Conservation (phyloP, 2,797 vertebrate species). For the Eulemur rubriventer region DNA sequence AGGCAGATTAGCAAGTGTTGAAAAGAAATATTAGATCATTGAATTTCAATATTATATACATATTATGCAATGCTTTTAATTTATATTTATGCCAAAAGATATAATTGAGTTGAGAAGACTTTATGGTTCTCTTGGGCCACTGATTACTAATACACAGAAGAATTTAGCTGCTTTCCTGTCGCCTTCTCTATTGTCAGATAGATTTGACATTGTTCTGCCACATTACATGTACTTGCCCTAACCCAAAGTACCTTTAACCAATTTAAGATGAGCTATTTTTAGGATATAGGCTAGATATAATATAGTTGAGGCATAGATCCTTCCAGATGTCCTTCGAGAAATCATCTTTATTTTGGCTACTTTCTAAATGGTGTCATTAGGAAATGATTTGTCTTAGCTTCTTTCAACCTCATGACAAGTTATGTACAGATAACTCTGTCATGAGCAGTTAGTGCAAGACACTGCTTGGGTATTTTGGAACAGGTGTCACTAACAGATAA, state of each 20-base stretch:
- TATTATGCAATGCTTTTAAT: not conserved
- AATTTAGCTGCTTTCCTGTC: not conserved
- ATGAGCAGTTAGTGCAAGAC: not conserved
- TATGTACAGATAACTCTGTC: not conserved
- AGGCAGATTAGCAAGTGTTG: not conserved
- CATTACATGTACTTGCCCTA: not conserved
- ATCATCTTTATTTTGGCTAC: not conserved
- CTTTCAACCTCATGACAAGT: not conserved
- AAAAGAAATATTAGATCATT: not conserved
- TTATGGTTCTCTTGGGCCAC: not conserved
- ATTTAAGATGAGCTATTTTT: not conserved
- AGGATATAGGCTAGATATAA: not conserved
- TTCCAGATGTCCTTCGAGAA: not conserved
- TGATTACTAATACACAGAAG: not conserved
- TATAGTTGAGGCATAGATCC: not conserved
- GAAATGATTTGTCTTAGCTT: not conserved
- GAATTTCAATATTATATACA: not conserved
- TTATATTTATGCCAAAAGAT: not conserved
- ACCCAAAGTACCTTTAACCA: not conserved
- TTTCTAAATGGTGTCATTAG: not conserved
- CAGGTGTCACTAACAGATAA: not conserved
- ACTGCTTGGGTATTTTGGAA: not conserved
- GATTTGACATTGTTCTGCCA: not conserved
- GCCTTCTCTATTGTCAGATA: not conserved
- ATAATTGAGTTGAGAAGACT: not conserved